phyloP scores from a whole-genome alignment of 35 echinoderm and acorn worm genomes.

The Anneissia japonica region DNA sequence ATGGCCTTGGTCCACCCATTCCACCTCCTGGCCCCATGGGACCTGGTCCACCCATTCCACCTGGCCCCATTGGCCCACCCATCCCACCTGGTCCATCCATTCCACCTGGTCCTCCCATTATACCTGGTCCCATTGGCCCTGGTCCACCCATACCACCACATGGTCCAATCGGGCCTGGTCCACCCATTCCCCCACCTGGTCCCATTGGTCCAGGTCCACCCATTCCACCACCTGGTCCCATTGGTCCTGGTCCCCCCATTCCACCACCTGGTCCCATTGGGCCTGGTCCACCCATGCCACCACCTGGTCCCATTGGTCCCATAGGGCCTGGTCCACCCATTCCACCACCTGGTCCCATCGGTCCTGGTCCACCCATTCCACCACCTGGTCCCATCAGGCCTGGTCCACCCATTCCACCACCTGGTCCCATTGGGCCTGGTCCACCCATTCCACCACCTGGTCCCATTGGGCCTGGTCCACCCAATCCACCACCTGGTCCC shows the following conservation, averaged over 20 bases:
- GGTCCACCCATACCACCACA: not conserved
- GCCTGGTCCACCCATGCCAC: not conserved
- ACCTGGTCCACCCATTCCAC: not conserved
- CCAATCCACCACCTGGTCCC: not conserved
- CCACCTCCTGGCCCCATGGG: too few relatives aligned
- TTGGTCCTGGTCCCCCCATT: conserved; percentile 12
- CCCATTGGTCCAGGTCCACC: not conserved
- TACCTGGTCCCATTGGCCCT: conserved; percentile 6
- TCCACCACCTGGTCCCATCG: not conserved
- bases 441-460: conserved; percentile 1
- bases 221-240: conserved; percentile 6
- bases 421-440: not conserved
- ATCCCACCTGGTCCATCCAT: conserved; percentile 2
- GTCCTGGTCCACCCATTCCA: not conserved
- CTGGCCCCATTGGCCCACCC: conserved; percentile 1
- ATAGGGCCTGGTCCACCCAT: conserved; percentile 1
- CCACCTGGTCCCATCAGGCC: not conserved
- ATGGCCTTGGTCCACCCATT: not conserved
- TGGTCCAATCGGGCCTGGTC: not conserved
- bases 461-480: conserved; percentile 7
- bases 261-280: conserved; percentile 2
- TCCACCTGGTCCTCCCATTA: conserved; percentile 21
- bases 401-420: not conserved
- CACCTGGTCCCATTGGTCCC: too few relatives aligned
- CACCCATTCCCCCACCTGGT: not conserved